Evolutionary conservation across 2,888 invertebrate genomes (phyloP).

Genomic region (Venustoraphidia nigricollis): DNA sequence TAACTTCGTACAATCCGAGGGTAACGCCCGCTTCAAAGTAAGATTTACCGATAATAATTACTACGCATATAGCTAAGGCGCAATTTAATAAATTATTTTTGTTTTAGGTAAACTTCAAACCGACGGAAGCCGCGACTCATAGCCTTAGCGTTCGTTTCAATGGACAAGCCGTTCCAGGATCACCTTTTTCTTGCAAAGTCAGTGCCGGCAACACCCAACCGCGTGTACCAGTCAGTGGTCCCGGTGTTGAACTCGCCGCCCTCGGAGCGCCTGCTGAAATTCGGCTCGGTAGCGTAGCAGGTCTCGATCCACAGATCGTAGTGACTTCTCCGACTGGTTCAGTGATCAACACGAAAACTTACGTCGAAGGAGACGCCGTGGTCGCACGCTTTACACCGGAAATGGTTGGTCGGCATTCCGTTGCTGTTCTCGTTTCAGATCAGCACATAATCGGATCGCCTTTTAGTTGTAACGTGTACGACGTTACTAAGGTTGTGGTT

Average conservation of each 20-base stretch:
- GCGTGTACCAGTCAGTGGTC: slow-evolving; percentile 44
- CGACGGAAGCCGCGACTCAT: slow-evolving; percentile 84
- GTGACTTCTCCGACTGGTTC: slow-evolving; percentile 75
- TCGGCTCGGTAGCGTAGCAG: slow-evolving; percentile 37
- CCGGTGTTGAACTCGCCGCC: slow-evolving; percentile 52
- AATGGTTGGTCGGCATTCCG: slow-evolving; percentile 75
- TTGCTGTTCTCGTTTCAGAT: slow-evolving; percentile 67
- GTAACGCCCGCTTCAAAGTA: slow-evolving; percentile 84
- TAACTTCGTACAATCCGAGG: slow-evolving; percentile 94
- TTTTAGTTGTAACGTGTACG: slow-evolving; percentile 87
- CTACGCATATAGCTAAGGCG: background rate
- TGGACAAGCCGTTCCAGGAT: slow-evolving; percentile 67
- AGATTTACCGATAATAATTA: slow-evolving; percentile 3
- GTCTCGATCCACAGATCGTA: slow-evolving; percentile 51
- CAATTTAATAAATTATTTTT: background rate
- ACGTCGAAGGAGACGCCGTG: slow-evolving; percentile 50
- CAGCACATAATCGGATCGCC: slow-evolving; percentile 83
- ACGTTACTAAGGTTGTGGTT: slow-evolving; percentile 67
- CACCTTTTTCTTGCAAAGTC: slow-evolving; percentile 87
- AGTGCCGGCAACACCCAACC: slow-evolving; percentile 42
- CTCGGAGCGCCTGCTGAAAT: slow-evolving; percentile 46
- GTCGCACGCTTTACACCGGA: slow-evolving; percentile 68
- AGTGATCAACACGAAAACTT: slow-evolving; percentile 56
- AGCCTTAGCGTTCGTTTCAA: slow-evolving; percentile 76
- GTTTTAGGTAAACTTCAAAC: slow-evolving; percentile 66